Conservation (phyloP, 1,140 invertebrate species). For the Pseudomyrmex pallidus region DNA sequence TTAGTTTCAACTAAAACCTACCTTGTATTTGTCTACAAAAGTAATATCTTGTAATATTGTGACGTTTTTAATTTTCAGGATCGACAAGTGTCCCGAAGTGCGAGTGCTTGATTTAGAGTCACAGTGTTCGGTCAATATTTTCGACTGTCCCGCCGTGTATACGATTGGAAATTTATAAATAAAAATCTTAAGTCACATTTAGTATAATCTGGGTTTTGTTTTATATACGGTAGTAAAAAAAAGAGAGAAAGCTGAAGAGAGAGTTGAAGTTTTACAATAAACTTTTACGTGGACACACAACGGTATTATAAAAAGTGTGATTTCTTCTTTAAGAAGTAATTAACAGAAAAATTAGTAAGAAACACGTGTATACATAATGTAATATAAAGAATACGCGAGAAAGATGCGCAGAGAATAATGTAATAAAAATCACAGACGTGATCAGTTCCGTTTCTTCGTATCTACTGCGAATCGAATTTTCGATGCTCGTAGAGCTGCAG, state of each 20-base stretch:
- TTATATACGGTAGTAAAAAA: too few species aligned
- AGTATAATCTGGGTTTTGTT: background rate
- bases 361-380: constrained; percentile 6
- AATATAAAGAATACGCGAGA: constrained; percentile 3
- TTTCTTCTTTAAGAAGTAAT: constrained; percentile 8
- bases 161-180: constrained; percentile 11
- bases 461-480: constrained; percentile 62
- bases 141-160: constrained; percentile 62
- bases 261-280: background rate
- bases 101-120: constrained; percentile 54
- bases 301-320: background rate
- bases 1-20: constrained; percentile 31
- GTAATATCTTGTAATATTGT: background rate
- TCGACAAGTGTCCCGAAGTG: constrained; percentile 62
- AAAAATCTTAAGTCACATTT: background rate
- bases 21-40: constrained; percentile 1
- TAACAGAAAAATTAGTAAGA: background rate
- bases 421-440: constrained; percentile 8
- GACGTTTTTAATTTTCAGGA: constrained; percentile 45
- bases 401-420: background rate
- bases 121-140: constrained; percentile 9
- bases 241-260: too few species aligned
- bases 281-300: background rate
- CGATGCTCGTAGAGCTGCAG: constrained; percentile 74
- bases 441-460: background rate